Base-by-base conservation (phyloP, 2,888 invertebrate species). In the Nematopogon swammerdamellus region DNA sequence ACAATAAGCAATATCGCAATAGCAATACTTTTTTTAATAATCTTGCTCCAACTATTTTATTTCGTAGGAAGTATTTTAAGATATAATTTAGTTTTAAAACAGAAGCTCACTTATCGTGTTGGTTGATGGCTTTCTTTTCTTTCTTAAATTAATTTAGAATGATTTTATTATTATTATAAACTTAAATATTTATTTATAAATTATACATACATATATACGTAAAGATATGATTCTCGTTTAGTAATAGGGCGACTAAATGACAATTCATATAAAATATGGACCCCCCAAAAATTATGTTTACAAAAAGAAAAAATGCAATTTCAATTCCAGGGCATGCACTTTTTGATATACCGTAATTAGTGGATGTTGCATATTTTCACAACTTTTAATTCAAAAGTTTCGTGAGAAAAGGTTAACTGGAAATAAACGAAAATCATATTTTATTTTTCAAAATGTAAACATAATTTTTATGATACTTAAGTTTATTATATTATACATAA, bases 241-340 rank as follows among this genome's bases (percentile, higher is more conserved):
- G 76, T 76, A 61, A 71, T 75, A 79, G 77, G 77, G 77, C 77
- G 74, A 72, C 77, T 77, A 76, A 79, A 77, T 75, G 77, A 79
- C 73, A 73, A 74, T 69, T 64, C 76, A 77, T 79, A 75, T 76
- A 65, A 74, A 69, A 59, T 68, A 68, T 66, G 66, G 17, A 20
- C 20, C 16, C 44, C 67, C 65, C 63, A 66, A 60, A 61, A 70
- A 70, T 63, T 73, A 75, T 77, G 75, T 25, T 4, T 4, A 25
- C 25, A 14, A 36, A 36, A 36, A 8, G 36, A 36, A 36, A 36
- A n/a, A n/a, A n/a, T n/a, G n/a, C n/a, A n/a, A 36, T 36, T 14
- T 36, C 6, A 36, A 36, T 36, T 14, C 36, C 3, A 36, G n/a
- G 8, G 36, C 25, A 36, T 36, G 36, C 11, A 36, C 36, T 8